These are phyloP conservation scores for Ophion obscuratus DNA, from an alignment of 2,888 invertebrate genomes.

Conservation along the genomic window DNA sequence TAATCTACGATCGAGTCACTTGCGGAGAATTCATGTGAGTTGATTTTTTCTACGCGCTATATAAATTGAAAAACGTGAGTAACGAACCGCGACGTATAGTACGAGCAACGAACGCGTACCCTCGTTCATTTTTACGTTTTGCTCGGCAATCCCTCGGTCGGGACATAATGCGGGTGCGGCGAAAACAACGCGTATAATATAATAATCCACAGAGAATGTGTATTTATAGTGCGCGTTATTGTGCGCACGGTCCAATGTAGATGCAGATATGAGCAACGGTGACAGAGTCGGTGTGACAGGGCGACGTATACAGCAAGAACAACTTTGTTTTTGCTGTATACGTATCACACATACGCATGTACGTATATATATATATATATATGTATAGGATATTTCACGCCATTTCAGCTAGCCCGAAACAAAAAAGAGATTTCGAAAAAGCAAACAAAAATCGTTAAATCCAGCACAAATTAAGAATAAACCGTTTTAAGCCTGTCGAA, in stretches of 20 bases:
- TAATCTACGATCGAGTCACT: background rate
- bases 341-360: background rate
- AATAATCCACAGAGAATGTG: constrained; percentile 22
- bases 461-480: too few relatives aligned
- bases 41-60: background rate
- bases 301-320: constrained; percentile 11
- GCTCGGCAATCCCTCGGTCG: constrained; percentile 5
- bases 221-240: constrained; percentile 1
- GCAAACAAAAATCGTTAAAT: too few relatives aligned
- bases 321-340: background rate
- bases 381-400: too few relatives aligned
- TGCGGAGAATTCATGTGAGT: background rate
- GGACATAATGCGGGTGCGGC: constrained; percentile 59
- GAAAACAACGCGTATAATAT: constrained; percentile 40
- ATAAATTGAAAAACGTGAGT: background rate
- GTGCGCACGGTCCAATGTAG: constrained; percentile 10
- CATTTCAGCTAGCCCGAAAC: too few relatives aligned
- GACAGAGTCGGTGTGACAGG: constrained; percentile 62
- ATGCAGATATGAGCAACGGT: constrained; percentile 51
- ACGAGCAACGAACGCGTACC: constrained; percentile 13
- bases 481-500: too few relatives aligned
- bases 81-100: background rate
- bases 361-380: background rate
- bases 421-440: too few relatives aligned
- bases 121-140: constrained; percentile 25